Conservation (phyloP, 1,140 invertebrate species). For the Latrodectus geometricus region DNA sequence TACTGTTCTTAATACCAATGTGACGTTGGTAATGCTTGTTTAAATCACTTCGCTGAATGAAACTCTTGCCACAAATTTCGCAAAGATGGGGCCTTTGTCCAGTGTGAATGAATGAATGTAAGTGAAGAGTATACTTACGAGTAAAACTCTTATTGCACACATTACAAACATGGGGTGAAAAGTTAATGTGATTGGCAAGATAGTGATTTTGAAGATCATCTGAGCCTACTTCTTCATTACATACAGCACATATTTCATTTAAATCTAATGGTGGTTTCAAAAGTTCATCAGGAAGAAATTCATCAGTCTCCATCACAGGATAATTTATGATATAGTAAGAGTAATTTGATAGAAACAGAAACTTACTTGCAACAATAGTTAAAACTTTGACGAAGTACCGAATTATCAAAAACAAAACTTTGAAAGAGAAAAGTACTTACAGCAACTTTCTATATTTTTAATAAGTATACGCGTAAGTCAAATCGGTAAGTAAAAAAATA, state of each 20-base stretch:
- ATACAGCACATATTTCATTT: slow-evolving; percentile 18
- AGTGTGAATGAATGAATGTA: slow-evolving; percentile 74
- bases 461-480: no score
- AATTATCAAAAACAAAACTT: no score
- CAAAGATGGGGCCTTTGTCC: slow-evolving; percentile 92
- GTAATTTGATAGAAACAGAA: no score
- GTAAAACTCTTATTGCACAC: slow-evolving; percentile 31
- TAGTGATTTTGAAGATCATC: slow-evolving; percentile 13
- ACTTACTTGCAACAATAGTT: no score
- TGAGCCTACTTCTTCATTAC: slow-evolving; percentile 8
- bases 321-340: no score
- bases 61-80: slow-evolving; percentile 88
- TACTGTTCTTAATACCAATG: slow-evolving; percentile 3
- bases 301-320: not conserved
- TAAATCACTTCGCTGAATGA: slow-evolving; percentile 92
- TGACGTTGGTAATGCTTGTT: slow-evolving; percentile 78
- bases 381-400: no score
- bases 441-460: no score
- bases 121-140: slow-evolving; percentile 12
- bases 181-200: slow-evolving; percentile 18
- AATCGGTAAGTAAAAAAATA: no score
- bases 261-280: not conserved
- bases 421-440: no score
- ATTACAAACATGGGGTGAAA: slow-evolving; percentile 11
- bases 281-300: not conserved